phyloP scores from a whole-genome alignment of 1,140 invertebrate genomes.

The Drosophila serrata region DNA sequence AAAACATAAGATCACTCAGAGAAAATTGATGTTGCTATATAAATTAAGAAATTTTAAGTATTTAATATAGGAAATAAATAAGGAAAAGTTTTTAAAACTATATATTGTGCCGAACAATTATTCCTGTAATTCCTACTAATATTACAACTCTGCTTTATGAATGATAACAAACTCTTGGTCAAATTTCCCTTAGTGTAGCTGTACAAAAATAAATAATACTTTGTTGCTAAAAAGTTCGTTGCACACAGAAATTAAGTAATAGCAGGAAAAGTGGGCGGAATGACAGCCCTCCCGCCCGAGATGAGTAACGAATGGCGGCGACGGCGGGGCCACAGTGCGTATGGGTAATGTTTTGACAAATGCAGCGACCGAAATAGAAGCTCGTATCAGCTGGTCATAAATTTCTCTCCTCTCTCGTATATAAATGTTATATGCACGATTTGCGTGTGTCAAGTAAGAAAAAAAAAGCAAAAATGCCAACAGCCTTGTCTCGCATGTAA shows the following conservation, averaged over 20 bases:
- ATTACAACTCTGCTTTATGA: background rate
- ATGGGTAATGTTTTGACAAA: conserved; percentile 28
- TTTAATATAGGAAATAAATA: background rate
- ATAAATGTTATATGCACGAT: background rate
- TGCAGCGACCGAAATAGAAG: conserved; percentile 24
- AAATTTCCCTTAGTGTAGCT: conserved; percentile 21
- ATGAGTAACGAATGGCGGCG: conserved; percentile 65
- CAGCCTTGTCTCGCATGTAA: conserved; percentile 35
- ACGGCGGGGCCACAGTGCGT: conserved; percentile 45
- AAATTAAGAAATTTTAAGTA: background rate
- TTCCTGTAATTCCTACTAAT: no score
- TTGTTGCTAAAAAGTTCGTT: conserved; percentile 59
- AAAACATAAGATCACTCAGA: background rate
- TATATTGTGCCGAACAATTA: background rate
- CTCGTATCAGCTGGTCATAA: conserved; percentile 24
- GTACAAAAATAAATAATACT: conserved; percentile 4
- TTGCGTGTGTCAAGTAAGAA: conserved; percentile 14
- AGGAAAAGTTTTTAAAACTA: background rate
- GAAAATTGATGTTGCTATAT: conserved; percentile 12
- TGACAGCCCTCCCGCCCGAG: conserved; percentile 15
- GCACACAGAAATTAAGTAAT: conserved; percentile 74
- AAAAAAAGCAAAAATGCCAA: conserved; percentile 2
- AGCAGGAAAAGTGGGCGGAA: conserved; percentile 41
- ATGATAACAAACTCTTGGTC: background rate
- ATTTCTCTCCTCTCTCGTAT: conserved; percentile 7